phyloP scores from a whole-genome alignment of 2,888 invertebrate genomes.

The Volucella bombylans region DNA sequence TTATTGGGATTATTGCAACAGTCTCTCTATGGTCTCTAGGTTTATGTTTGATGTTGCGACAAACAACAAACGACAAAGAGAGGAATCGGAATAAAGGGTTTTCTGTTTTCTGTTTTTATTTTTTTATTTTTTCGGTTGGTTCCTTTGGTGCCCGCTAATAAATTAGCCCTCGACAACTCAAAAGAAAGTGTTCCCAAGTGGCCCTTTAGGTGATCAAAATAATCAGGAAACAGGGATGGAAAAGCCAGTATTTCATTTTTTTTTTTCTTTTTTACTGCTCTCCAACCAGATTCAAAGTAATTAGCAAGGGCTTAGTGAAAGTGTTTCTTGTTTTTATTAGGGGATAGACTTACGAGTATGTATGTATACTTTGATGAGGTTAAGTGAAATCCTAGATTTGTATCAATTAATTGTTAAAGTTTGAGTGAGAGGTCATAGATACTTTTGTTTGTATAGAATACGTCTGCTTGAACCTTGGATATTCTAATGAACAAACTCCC shows the following conservation, averaged over 20 bases:
- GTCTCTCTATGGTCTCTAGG: conserved; percentile 4
- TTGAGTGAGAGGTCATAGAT: conserved; percentile 40
- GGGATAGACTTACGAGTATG: conserved; percentile 19
- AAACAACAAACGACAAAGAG: background rate
- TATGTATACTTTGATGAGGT: conserved; percentile 51
- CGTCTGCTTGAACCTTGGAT: conserved; percentile 78
- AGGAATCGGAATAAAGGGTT: conserved; percentile 39
- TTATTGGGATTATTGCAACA: conserved; percentile 64
- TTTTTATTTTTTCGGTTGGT: background rate
- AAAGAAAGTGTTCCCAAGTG: conserved; percentile 62
- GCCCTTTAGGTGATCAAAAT: conserved; percentile 69
- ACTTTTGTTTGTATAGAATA: conserved; percentile 34
- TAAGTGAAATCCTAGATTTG: conserved; percentile 20
- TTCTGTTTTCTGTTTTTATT: background rate
- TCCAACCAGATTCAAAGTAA: conserved; percentile 52
- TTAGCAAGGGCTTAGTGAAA: conserved; percentile 66
- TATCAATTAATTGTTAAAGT: conserved; percentile 46
- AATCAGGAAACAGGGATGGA: background rate
- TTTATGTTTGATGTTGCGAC: conserved; percentile 44
- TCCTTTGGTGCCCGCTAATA: conserved; percentile 49
- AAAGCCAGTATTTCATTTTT: background rate
- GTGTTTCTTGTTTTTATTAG: conserved; percentile 30
- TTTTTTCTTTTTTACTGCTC: too few species aligned
- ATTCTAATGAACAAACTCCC: conserved; percentile 81
- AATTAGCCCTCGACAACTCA: conserved; percentile 59